These are phyloP conservation scores for Lagodon rhomboides DNA, from an alignment of 2,797 vertebrate species.

Conservation along the genomic window DNA sequence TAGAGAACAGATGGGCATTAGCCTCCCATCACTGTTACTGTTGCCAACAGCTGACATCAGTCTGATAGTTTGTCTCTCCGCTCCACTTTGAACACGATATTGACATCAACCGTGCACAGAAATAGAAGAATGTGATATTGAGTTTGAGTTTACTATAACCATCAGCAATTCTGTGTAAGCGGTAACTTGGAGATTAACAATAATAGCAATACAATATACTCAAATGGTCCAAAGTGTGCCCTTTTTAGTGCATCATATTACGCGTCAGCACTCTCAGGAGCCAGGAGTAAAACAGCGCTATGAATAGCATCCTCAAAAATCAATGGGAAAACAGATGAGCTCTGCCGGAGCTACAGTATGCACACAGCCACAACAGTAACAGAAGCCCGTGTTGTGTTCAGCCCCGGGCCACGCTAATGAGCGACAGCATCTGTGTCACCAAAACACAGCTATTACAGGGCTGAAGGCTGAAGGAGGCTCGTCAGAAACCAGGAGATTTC, in stretches of 20 bases:
- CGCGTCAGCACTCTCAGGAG: slow-evolving; percentile 9
- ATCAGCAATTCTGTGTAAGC: background rate
- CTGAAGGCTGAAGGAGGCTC: background rate
- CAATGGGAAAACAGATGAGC: slow-evolving; percentile 41
- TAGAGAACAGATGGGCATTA: slow-evolving; percentile 65
- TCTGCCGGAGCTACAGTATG: background rate
- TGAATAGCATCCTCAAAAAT: slow-evolving; percentile 54
- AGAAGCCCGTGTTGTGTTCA: slow-evolving; percentile 36
- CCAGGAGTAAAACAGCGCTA: slow-evolving; percentile 30
- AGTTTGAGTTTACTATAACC: background rate
- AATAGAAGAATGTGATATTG: background rate
- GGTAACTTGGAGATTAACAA: slow-evolving; percentile 1
- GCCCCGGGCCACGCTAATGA: slow-evolving; percentile 24
- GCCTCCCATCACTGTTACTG: slow-evolving; percentile 43
- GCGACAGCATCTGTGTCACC: slow-evolving; percentile 34
- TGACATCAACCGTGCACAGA: background rate
- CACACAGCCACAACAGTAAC: slow-evolving; percentile 39
- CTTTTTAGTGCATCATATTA: background rate
- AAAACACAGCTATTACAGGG: background rate
- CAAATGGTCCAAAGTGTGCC: background rate
- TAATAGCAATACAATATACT: background rate
- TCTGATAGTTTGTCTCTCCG: slow-evolving; percentile 24
- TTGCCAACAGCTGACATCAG: slow-evolving; percentile 38
- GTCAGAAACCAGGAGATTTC: background rate
- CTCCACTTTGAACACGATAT: slow-evolving; percentile 16